A percentile compares a stretch with the other conserved stretches of the same genome.
Conservation (phyloP, 2,888 invertebrate genomes). For the Cremastinae sp. region DNA sequence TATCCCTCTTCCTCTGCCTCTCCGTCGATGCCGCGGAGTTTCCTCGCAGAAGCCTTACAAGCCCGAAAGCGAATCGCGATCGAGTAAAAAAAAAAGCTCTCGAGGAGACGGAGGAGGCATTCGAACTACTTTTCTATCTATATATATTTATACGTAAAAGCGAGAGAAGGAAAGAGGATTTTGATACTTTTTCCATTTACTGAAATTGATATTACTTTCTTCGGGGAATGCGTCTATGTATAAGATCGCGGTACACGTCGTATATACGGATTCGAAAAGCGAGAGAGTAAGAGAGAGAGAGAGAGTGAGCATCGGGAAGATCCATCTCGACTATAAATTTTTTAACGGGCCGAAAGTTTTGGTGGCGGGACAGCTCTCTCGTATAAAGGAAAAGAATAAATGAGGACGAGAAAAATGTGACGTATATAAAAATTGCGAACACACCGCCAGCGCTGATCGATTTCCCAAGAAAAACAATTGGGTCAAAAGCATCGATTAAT, state of each 20-base stretch:
- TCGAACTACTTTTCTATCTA: slow-evolving; percentile 45
- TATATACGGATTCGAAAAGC: slow-evolving; percentile 5
- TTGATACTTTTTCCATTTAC: slow-evolving; percentile 77
- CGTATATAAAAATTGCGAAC: background rate
- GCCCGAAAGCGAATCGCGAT: slow-evolving; percentile 24
- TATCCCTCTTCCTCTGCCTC: slow-evolving; percentile 19
- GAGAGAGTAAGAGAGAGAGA: slow-evolving; percentile 34
- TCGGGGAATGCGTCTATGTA: slow-evolving; percentile 62
- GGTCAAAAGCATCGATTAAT: slow-evolving; percentile 9
- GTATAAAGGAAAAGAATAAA: background rate
- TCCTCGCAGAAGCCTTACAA: slow-evolving; percentile 32
- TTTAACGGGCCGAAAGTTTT: slow-evolving; percentile 66
- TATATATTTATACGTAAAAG: slow-evolving; percentile 47
- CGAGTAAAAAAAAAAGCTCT: slow-evolving; percentile 21
- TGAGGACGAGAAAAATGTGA: background rate
- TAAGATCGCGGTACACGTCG: slow-evolving; percentile 38
- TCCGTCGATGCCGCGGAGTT: slow-evolving; percentile 17
- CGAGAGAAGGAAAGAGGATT: slow-evolving; percentile 63
- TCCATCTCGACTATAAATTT: slow-evolving; percentile 70
- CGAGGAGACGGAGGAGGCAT: background rate
- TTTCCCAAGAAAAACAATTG: background rate
- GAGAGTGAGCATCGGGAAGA: slow-evolving; percentile 42
- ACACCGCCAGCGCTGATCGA: background rate
- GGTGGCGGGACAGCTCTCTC: slow-evolving; percentile 37
- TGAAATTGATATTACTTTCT: slow-evolving; percentile 77